Evolutionary conservation across 2,797 vertebrate genomes (phyloP).

Genomic region (Anguilla megastoma): DNA sequence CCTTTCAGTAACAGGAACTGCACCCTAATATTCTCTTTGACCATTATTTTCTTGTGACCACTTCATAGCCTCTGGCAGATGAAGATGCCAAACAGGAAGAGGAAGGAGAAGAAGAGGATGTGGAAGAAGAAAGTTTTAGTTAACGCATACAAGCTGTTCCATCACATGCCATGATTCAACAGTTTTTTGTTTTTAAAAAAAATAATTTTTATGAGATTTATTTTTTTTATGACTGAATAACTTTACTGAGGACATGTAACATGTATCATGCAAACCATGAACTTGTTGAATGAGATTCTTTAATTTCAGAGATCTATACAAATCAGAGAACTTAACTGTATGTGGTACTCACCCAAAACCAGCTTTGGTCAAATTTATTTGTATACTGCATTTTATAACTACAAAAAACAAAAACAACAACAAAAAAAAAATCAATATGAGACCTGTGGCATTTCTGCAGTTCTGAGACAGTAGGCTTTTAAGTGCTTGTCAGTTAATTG

Average conservation of each 20-base stretch:
- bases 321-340: neutral
- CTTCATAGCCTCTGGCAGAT: neutral
- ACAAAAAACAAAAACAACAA: too few relatives aligned
- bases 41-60: neutral
- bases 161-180: neutral
- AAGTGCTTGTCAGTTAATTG: too few relatives aligned
- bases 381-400: neutral
- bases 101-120: neutral
- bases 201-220: neutral
- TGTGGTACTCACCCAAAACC: neutral
- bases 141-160: neutral
- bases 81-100: slow-evolving; percentile 2
- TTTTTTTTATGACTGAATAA: neutral
- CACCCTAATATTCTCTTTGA: neutral
- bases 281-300: neutral
- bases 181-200: neutral
- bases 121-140: neutral
- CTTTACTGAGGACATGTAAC: neutral
- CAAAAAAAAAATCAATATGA: neutral
- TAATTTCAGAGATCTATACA: neutral
- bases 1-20: neutral
- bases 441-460: too few relatives aligned
- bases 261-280: neutral
- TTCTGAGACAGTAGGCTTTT: too few relatives aligned
- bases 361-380: neutral